Evolutionary conservation across 2,797 vertebrate genomes (phyloP), one percentile per base, ranked within the genome.

Genomic region (Fundulus diaphanus): DNA sequence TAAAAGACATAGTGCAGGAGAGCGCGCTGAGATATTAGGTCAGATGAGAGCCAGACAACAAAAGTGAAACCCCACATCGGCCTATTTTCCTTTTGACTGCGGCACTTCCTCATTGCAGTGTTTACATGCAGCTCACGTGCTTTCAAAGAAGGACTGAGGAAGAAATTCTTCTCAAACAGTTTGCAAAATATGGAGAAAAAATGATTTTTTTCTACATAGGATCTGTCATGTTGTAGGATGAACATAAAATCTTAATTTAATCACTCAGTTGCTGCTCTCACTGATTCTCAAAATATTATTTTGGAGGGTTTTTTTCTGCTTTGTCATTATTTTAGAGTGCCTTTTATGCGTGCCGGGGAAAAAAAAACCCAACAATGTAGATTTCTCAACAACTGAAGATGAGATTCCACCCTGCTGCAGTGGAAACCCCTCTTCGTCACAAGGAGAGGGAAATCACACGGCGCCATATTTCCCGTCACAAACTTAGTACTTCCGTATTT

Each of bases 51-150:
- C 79, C 84, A 85, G 74, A 84, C 86, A 74, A 85, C 87, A 80
- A 83, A 89, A 87, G 78, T 8, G 73, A 90, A 85, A 90, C 70
- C 84, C 76, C 61, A 92, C 90, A 87, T 90, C 85, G 91, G 90
- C 84, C 89, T 83, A 77, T 93, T 92, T 90, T 83, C 79, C 66
- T 85, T 69, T 80, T 85, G 78, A 88, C 89, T 86, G 87, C 90
- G 83, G 88, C 81, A 91, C 91, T 95, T 95, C 93, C 94, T 95
- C 85, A 82, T 78, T 86, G 77, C 82, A 63, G 70, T 93, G 93
- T 95, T 94, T 95, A 94, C 93, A 95, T 93, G 92, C 90, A 37
- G 82, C 80, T 89, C 94, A 94, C 91, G 85, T 93, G 94, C 86
- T 92, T 90, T 91, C 87, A 92, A 70, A 90, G 87, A 90, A 90